Percentiles rank a stretch among this genome's conserved stretches.
Conservation (phyloP, 2,113 vertebrate species). For the Pluvianellus socialis region DNA sequence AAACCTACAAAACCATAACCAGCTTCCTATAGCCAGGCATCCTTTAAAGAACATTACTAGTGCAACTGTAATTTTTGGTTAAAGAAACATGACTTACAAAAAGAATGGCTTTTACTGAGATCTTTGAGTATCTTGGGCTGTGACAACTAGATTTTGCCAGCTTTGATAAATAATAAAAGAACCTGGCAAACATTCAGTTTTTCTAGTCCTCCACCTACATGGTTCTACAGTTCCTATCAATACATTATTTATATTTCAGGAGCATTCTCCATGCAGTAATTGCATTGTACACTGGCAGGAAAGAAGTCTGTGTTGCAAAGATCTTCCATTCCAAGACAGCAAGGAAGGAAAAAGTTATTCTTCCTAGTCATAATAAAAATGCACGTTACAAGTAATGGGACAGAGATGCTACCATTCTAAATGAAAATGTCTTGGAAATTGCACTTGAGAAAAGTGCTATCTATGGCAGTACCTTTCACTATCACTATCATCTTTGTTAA, state of each 20-base stretch:
- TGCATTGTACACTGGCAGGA: neutral
- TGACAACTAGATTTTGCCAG: constrained; percentile 47
- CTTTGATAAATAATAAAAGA: constrained; percentile 55
- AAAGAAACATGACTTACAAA: neutral
- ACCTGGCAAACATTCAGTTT: constrained; percentile 40
- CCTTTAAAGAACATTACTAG: neutral
- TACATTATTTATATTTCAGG: constrained; percentile 65
- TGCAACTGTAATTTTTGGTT: neutral
- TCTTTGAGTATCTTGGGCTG: neutral
- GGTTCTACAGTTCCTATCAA: constrained; percentile 45
- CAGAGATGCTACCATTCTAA: neutral
- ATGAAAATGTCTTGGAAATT: neutral
- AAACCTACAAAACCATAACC: neutral
- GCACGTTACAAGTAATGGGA: neutral
- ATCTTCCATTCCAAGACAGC: neutral
- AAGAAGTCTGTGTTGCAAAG: neutral
- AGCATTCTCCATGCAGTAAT: neutral
- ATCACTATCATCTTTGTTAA: neutral
- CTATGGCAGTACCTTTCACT: neutral
- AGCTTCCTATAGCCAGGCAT: neutral
- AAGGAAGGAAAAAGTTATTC: neutral
- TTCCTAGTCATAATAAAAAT: neutral
- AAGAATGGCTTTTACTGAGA: neutral
- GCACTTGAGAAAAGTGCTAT: accelerated
- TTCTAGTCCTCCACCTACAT: constrained; percentile 29